Evolutionary conservation across 2,888 invertebrate genomes (phyloP).

Genomic region (Isotomurus palustris): DNA sequence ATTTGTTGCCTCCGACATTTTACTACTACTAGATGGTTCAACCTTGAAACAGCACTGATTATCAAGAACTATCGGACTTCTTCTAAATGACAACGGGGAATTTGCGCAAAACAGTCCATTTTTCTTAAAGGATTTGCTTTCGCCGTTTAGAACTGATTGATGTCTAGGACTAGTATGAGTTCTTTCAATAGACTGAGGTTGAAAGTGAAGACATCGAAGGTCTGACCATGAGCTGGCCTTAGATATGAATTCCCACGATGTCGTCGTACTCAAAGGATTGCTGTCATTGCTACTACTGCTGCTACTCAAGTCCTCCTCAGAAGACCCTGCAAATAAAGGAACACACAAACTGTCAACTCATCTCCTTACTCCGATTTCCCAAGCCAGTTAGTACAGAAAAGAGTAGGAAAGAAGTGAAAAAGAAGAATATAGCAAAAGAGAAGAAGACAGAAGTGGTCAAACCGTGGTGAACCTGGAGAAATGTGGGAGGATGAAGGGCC

Average conservation of each 20-base stretch:
- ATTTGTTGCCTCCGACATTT: too few relatives aligned
- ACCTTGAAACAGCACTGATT: too few relatives aligned
- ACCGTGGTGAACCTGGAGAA: conserved; percentile 44
- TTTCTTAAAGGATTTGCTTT: too few relatives aligned
- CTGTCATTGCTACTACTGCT: conserved; percentile 13
- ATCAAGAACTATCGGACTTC: too few relatives aligned
- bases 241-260: conserved; percentile 41
- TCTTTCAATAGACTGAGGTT: neutral
- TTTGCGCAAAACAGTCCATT: too few relatives aligned
- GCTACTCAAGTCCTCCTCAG: conserved; percentile 10
- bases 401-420: too few relatives aligned
- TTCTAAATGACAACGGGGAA: too few relatives aligned
- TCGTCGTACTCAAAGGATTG: conserved; percentile 28
- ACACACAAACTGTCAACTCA: neutral
- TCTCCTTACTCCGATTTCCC: neutral
- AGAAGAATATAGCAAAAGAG: conserved; percentile 1
- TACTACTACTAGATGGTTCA: too few relatives aligned
- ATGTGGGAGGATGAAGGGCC: neutral
- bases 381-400: too few relatives aligned
- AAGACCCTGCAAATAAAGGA: conserved; percentile 14
- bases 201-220: neutral
- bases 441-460: conserved; percentile 21
- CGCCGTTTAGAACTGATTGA: neutral
- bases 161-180: neutral
- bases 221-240: conserved; percentile 23